Evolutionary conservation across 2,113 vertebrate species (phyloP).

Genomic region (Myiagra hebetior): DNA sequence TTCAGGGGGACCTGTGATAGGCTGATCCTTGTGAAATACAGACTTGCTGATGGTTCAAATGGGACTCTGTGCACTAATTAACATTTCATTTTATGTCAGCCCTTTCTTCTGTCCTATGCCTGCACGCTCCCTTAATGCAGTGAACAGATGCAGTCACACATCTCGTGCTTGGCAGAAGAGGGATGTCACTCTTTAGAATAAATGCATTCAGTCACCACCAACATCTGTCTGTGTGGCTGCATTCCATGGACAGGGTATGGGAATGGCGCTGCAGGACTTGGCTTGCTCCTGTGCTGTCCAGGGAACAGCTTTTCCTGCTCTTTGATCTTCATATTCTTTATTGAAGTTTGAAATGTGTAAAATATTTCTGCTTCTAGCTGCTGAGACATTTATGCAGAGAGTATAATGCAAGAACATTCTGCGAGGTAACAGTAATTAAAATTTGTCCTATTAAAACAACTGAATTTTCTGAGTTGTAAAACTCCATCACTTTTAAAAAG

Average conservation of each 20-base stretch:
- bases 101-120: constrained; percentile 60
- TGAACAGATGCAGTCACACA: constrained; percentile 72
- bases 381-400: background rate
- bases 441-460: background rate
- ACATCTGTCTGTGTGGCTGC: constrained; percentile 72
- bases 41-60: background rate
- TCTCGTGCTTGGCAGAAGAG: constrained; percentile 62
- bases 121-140: constrained; percentile 44
- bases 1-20: background rate
- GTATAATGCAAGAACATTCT: background rate
- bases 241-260: constrained; percentile 19
- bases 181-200: constrained; percentile 69
- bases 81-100: constrained; percentile 71
- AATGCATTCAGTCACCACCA: constrained; percentile 64
- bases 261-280: constrained; percentile 46
- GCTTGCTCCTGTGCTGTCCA: constrained; percentile 50
- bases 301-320: constrained; percentile 42
- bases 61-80: constrained; percentile 46
- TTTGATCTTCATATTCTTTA: constrained; percentile 49
- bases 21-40: background rate
- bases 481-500: background rate
- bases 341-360: background rate
- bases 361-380: background rate
- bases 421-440: background rate
- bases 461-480: background rate